These are phyloP conservation scores for Sebastes paucispinis DNA, from an alignment of 2,797 vertebrate species.

Conservation along the genomic window DNA sequence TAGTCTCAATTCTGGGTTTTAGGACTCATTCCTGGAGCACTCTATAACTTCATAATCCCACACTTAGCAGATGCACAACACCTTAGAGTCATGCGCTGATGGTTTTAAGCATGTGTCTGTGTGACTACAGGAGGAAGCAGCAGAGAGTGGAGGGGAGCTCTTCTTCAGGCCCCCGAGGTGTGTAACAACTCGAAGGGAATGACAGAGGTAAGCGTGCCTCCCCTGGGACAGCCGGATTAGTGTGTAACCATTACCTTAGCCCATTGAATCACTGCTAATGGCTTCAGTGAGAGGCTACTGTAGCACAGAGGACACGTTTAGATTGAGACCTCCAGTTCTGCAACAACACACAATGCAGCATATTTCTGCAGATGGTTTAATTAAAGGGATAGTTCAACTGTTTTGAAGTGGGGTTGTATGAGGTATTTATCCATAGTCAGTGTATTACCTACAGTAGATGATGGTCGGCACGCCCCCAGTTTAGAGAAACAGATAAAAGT, in stretches of 20 bases:
- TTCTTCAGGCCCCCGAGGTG: slow-evolving; percentile 37
- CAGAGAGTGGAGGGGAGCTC: background rate
- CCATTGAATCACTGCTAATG: slow-evolving; percentile 70
- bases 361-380: slow-evolving; percentile 29
- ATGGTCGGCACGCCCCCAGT: too few species aligned
- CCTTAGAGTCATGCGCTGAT: background rate
- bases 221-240: slow-evolving; percentile 68
- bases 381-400: background rate
- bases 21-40: too few species aligned
- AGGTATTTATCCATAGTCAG: too few species aligned
- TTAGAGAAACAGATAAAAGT: too few species aligned
- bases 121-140: background rate
- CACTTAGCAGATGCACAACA: background rate
- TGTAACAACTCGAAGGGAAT: slow-evolving; percentile 47
- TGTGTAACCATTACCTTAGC: slow-evolving; percentile 66
- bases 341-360: slow-evolving; percentile 37
- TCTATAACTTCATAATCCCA: background rate
- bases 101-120: background rate
- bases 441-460: too few species aligned
- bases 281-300: slow-evolving; percentile 54
- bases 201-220: slow-evolving; percentile 57
- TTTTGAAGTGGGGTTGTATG: too few species aligned
- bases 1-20: too few species aligned
- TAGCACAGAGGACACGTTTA: slow-evolving; percentile 46
- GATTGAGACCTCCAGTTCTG: slow-evolving; percentile 40